Percentiles rank a stretch among this genome's conserved stretches.
Evolutionary conservation across 2,797 vertebrate species (phyloP).

Genomic region (Todus mexicanus): DNA sequence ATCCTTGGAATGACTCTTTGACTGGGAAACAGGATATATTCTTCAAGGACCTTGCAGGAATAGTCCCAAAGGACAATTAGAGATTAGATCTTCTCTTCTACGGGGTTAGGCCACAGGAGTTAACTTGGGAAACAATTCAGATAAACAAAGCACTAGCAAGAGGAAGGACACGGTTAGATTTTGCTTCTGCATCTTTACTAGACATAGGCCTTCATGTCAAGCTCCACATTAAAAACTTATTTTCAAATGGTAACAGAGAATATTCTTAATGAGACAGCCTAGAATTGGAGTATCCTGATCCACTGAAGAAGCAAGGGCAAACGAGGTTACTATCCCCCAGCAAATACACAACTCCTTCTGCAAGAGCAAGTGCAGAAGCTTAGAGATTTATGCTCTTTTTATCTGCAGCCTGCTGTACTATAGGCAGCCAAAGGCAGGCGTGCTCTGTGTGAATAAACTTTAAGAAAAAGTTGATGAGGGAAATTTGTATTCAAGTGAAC

Average conservation of each 20-base stretch:
- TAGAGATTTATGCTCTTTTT: not conserved
- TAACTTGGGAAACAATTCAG: conserved; percentile 72
- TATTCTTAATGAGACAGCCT: not conserved
- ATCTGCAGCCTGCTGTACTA: not conserved
- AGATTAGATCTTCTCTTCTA: conserved; percentile 66
- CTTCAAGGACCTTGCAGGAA: conserved; percentile 66
- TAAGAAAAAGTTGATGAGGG: not conserved
- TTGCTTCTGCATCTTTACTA: conserved; percentile 61
- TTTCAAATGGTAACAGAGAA: conserved; percentile 53
- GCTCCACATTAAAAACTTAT: conserved; percentile 26
- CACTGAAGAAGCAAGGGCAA: not conserved
- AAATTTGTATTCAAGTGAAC: not conserved
- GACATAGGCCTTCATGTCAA: conserved; percentile 36
- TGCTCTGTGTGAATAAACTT: not conserved
- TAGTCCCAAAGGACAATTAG: conserved; percentile 44
- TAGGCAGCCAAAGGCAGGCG: not conserved
- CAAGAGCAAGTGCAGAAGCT: not conserved
- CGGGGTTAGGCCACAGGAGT: conserved; percentile 72
- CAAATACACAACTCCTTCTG: not conserved
- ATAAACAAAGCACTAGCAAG: conserved; percentile 73
- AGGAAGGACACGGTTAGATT: conserved; percentile 67
- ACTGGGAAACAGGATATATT: conserved; percentile 74
- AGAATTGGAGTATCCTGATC: not conserved
- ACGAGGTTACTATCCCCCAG: not conserved
- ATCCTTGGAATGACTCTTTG: conserved; percentile 67